Conservation (phyloP, 2,113 vertebrate species). For the Oreochromis tanganicae region DNA sequence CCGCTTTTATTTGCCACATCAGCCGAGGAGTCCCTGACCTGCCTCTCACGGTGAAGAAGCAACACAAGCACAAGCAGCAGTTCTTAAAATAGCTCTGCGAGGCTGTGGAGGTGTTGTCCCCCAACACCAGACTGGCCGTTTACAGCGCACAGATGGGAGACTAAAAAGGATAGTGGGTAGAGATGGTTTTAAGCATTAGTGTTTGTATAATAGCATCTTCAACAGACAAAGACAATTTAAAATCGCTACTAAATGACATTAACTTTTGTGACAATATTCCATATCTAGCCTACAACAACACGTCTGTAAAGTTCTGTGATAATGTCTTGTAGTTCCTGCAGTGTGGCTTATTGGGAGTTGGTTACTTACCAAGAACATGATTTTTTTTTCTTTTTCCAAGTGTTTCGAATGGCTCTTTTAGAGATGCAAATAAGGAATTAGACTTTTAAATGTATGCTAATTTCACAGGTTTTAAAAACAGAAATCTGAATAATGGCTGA, state of each 20-base stretch:
- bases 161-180: not conserved
- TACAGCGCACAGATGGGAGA: not conserved
- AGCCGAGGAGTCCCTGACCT: not conserved
- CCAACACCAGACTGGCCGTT: not conserved
- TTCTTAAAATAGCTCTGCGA: conserved; percentile 27
- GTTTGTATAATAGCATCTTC: not conserved
- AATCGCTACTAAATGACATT: not conserved
- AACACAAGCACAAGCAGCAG: not conserved
- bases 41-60: not conserved
- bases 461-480: not conserved
- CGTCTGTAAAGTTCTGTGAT: not conserved
- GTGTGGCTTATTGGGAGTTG: not conserved
- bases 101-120: not conserved
- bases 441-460: not conserved
- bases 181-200: not conserved
- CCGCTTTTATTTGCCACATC: not conserved
- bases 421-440: not conserved
- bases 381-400: not conserved
- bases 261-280: not conserved
- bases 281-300: not conserved
- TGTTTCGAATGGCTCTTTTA: not conserved
- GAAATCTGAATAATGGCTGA: not conserved
- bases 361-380: not conserved
- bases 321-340: not conserved
- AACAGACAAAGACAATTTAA: not conserved